Conservation (phyloP, 2,113 vertebrate genomes). For the Ammospiza caudacuta region DNA sequence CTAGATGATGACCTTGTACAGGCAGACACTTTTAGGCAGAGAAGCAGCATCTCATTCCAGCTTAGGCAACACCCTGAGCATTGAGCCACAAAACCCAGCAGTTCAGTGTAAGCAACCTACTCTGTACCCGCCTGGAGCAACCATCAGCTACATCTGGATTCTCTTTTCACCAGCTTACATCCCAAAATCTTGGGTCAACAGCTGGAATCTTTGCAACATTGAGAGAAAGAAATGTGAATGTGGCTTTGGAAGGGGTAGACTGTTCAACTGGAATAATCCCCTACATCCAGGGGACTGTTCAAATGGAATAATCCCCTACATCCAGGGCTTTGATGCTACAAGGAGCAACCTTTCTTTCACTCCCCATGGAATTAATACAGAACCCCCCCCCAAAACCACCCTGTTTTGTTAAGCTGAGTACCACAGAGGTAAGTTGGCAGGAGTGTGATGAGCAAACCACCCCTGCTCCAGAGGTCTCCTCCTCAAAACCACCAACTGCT, state of each 20-base stretch:
- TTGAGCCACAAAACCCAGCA: not conserved
- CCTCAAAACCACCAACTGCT: not conserved
- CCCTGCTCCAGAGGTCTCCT: not conserved
- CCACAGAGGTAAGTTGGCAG: not conserved
- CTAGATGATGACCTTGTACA: not conserved
- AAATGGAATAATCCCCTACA: not conserved
- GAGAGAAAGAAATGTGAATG: not conserved
- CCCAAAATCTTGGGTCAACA: not conserved
- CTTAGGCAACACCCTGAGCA: slow-evolving; percentile 12
- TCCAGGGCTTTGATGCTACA: not conserved
- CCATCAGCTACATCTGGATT: not conserved
- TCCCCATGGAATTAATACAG: not conserved
- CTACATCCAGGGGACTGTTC: not conserved
- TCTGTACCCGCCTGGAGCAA: not conserved
- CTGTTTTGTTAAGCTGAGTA: not conserved
- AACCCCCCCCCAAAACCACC: not conserved
- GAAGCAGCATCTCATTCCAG: slow-evolving; percentile 21
- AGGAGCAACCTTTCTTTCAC: not conserved
- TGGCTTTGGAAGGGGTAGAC: slow-evolving; percentile 21
- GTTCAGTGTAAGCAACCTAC: slow-evolving; percentile 31
- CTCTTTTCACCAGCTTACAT: slow-evolving; percentile 12
- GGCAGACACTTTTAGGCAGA: slow-evolving; percentile 3
- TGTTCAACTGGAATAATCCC: not conserved
- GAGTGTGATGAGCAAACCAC: not conserved
- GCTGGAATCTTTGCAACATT: not conserved